Base-by-base conservation (phyloP, 2,113 vertebrate species). In the Stomatorhinus ivindoensis region DNA sequence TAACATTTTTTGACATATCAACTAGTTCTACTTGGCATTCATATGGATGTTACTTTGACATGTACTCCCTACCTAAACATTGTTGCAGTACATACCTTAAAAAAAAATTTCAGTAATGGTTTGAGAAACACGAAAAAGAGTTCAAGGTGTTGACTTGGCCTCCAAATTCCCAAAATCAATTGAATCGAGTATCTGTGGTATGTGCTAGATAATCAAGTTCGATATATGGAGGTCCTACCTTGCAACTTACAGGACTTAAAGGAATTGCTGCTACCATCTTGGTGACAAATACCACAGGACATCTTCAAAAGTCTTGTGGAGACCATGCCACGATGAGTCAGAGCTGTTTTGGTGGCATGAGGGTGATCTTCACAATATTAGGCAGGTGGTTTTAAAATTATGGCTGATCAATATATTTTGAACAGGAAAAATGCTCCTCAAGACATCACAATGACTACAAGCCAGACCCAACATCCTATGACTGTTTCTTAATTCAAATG, bases 401-500 rank as follows among this genome's bases (percentile, higher is more conserved):
- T 9, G 55, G 61, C n/a, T 69, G 39, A 9, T 27, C 51, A 48
- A 2, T 61, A 5, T 21, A 27, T 51, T n/a, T 85, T 13, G 27
- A 27, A 69, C n/a, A 69, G 19, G 51, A 55, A 87, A 87, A 39
- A 87, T 39, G 21, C n/a, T 65, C 42, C 46, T 69, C 46, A 35
- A 42, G 42, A 61, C 11, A 82, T 4, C 6, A 44, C 76, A 85
- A 9, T 47, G n/a, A n/a, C n/a, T 44, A 65, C 24, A 88, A 51
- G 48, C 58, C 27, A 61, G 9, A 85, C 27, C 35, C 87, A 7
- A 46, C 7, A 92, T 94, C n/a, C 35, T 55, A 35, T 24, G 94
- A 91, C 93, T 93, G 93, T 93, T 92, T 90, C 92, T 91, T 88
- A 89, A 93, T 92, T 94, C 82, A 93, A 92, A 93, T 91, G 83